Evolutionary conservation across 2,888 invertebrate genomes (phyloP).

Genomic region (Leucoma salicis): DNA sequence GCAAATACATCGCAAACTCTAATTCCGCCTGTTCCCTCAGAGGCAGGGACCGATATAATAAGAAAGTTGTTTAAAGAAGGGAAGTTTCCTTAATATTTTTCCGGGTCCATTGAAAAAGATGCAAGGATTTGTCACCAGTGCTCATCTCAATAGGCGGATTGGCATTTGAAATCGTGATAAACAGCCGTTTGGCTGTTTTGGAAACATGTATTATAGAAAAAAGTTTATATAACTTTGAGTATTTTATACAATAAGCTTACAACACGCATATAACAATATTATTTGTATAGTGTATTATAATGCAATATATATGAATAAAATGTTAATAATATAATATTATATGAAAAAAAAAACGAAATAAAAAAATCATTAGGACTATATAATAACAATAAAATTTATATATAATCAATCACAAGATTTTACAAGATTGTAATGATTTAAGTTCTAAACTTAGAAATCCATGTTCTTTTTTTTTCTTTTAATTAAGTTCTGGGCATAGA

Average conservation of each 20-base stretch:
- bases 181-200: slow-evolving; percentile 9
- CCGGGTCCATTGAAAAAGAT: slow-evolving; percentile 28
- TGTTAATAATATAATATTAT: too few species aligned
- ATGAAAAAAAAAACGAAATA: too few species aligned
- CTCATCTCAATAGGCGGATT: slow-evolving; percentile 26
- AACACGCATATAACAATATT: too few species aligned
- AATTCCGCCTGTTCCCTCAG: slow-evolving; percentile 32
- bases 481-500: too few species aligned
- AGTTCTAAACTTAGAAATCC: too few species aligned
- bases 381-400: too few species aligned
- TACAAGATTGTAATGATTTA: too few species aligned
- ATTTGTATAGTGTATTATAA: not conserved
- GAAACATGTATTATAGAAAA: not conserved
- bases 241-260: too few species aligned
- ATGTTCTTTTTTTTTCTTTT: too few species aligned
- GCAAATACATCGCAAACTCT: slow-evolving; percentile 36
- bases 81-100: slow-evolving; percentile 32
- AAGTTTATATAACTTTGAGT: too few species aligned
- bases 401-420: too few species aligned
- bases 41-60: slow-evolving; percentile 26
- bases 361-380: too few species aligned
- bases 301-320: not conserved
- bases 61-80: slow-evolving; percentile 28
- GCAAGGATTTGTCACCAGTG: slow-evolving; percentile 34
- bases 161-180: slow-evolving; percentile 27